phyloP scores from a whole-genome alignment of 1,140 invertebrate species.

The Platyscapa corneri region DNA sequence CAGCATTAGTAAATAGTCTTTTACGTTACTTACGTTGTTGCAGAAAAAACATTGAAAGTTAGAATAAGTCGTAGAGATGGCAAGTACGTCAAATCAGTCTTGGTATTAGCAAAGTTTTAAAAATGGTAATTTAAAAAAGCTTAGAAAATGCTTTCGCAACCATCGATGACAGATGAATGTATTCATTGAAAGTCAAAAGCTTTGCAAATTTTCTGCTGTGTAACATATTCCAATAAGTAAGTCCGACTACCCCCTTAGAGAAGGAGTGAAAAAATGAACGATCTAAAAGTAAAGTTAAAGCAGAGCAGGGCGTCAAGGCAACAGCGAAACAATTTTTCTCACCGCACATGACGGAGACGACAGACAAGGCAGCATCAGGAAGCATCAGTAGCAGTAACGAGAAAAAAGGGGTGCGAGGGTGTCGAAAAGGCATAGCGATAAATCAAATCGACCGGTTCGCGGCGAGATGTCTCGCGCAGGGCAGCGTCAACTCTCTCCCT shows the following conservation, averaged over 20 bases:
- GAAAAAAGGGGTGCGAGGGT: conserved; percentile 45
- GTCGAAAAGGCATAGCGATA: conserved; percentile 47
- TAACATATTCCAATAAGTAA: not conserved
- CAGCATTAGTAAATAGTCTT: too few species aligned
- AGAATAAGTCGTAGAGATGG: too few species aligned
- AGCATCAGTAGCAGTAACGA: conserved; percentile 18
- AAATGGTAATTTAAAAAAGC: too few species aligned
- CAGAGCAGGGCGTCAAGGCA: not conserved
- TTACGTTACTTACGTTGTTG: too few species aligned
- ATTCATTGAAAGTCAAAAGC: too few species aligned
- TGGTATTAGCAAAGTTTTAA: too few species aligned
- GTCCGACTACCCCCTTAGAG: not conserved
- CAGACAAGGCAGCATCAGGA: conserved; percentile 11
- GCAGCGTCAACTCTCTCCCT: not conserved
- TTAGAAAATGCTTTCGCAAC: too few species aligned
- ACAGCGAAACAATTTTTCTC: conserved; percentile 20
- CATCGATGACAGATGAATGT: too few species aligned
- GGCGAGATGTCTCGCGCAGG: conserved; percentile 38
- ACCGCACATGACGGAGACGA: not conserved
- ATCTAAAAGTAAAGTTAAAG: not conserved
- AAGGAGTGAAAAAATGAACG: not conserved
- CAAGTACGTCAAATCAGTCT: too few species aligned
- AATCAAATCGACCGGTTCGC: conserved; percentile 54
- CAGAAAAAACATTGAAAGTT: too few species aligned
- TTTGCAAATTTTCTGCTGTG: too few species aligned